Evolutionary conservation across 2,888 invertebrate genomes (phyloP).

Genomic region (Xylota segnis): DNA sequence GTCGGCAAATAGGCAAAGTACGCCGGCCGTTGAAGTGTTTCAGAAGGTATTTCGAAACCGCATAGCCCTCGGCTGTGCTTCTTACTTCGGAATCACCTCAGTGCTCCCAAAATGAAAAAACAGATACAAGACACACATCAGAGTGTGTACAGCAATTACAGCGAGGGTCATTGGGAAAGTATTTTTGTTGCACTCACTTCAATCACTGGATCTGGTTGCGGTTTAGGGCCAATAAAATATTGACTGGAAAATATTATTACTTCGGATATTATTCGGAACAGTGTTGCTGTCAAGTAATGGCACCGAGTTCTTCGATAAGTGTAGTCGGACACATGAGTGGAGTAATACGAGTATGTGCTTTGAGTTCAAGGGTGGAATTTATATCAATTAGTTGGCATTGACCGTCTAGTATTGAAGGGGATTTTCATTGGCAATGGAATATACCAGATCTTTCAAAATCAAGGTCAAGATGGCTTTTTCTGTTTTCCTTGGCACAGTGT

Average conservation of each 20-base stretch:
- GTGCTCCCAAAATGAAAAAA: not conserved
- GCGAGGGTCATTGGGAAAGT: constrained; percentile 8
- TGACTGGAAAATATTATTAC: not conserved
- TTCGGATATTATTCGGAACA: not conserved
- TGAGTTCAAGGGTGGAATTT: too few relatives aligned
- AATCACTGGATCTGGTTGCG: constrained; percentile 21
- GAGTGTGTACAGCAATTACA: not conserved
- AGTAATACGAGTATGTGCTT: too few relatives aligned
- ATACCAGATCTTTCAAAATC: too few relatives aligned
- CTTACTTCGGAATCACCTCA: not conserved
- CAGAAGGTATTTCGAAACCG: constrained; percentile 24
- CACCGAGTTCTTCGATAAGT: not conserved
- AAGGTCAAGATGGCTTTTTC: too few relatives aligned
- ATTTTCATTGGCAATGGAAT: too few relatives aligned
- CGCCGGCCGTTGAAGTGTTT: constrained; percentile 7
- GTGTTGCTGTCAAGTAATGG: not conserved
- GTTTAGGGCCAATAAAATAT: constrained; percentile 21
- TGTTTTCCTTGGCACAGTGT: too few relatives aligned
- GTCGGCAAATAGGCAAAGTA: constrained; percentile 27
- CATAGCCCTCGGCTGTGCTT: constrained; percentile 30
- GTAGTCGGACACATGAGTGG: not conserved
- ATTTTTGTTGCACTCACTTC: constrained; percentile 28
- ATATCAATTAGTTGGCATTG: too few relatives aligned
- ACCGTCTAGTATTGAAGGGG: too few relatives aligned
- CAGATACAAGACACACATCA: not conserved